A percentile compares a stretch with the other conserved stretches of the same genome.
Evolutionary conservation across 1,140 invertebrate genomes (phyloP).

Genomic region (Hesperophylax magnus): DNA sequence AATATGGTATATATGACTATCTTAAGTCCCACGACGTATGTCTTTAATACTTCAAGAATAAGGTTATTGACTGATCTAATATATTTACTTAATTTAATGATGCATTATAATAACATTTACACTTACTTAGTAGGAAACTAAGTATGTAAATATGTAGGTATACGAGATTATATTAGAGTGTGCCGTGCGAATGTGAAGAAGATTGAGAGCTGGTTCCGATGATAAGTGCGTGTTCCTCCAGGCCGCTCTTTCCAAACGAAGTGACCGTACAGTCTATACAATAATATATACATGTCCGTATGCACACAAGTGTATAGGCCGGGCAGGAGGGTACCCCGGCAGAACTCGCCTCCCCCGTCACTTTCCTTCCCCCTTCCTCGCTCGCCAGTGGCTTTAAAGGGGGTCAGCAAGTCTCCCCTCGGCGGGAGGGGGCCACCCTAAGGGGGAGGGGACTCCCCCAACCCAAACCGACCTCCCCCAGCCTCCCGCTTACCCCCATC

Average conservation of each 20-base stretch:
- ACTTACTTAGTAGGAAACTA: too few species aligned
- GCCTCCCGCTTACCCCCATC: conserved; percentile 11
- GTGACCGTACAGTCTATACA: conserved; percentile 45
- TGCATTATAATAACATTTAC: too few species aligned
- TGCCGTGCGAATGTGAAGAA: too few species aligned
- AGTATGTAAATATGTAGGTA: too few species aligned
- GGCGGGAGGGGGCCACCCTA: conserved; percentile 7
- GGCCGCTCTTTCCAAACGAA: conserved; percentile 43
- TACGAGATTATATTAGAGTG: too few species aligned
- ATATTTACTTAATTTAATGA: too few species aligned
- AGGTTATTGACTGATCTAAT: too few species aligned
- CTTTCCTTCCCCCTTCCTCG: background rate
- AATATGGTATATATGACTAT: too few species aligned
- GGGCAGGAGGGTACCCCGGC: background rate
- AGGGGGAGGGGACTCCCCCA: conserved; percentile 19
- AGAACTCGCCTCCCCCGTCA: background rate
- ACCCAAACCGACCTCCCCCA: background rate
- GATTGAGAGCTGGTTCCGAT: too few species aligned
- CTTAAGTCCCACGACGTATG: too few species aligned
- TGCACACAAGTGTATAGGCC: conserved; percentile 19
- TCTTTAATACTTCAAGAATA: too few species aligned
- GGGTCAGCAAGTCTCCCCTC: conserved; percentile 13
- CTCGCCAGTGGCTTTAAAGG: conserved; percentile 57
- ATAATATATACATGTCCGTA: conserved; percentile 13
- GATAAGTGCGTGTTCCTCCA: background rate